A percentile compares a stretch with the other conserved stretches of the same genome.
Conservation (phyloP, 1,140 invertebrate genomes). For the Halyomorpha halys region DNA sequence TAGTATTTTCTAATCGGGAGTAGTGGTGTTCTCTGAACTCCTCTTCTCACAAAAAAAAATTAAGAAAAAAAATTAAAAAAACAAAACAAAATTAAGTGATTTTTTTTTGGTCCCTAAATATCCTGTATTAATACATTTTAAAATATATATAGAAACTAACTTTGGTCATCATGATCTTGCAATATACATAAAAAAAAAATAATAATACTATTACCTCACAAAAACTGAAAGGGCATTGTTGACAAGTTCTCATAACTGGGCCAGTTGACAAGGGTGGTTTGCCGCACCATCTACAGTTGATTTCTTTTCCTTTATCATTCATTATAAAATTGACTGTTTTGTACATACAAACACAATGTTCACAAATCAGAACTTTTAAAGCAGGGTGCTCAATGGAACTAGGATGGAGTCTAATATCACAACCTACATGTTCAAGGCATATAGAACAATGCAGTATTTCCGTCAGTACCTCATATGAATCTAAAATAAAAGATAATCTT, state of each 20-base stretch:
- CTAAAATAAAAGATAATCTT: conserved; percentile 16
- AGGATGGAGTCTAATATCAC: conserved; percentile 1
- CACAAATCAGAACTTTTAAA: conserved; percentile 23
- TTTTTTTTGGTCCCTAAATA: too few relatives aligned
- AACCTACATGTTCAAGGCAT: conserved; percentile 23
- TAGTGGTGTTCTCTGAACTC: too few relatives aligned
- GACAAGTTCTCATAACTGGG: conserved; percentile 1
- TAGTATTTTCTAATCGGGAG: too few relatives aligned
- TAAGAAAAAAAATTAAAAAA: too few relatives aligned
- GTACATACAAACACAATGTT: conserved; percentile 18
- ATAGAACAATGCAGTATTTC: conserved; percentile 24
- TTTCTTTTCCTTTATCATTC: conserved; percentile 14
- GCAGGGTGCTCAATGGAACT: conserved; percentile 20
- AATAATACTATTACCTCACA: conserved; percentile 22
- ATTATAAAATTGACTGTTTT: conserved; percentile 13
- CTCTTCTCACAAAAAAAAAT: too few relatives aligned
- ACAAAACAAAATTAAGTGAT: too few relatives aligned
- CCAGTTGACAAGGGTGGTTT: not conserved
- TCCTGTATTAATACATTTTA: too few relatives aligned
- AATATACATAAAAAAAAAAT: too few relatives aligned
- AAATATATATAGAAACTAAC: too few relatives aligned
- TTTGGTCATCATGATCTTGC: too few relatives aligned
- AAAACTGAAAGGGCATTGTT: conserved; percentile 26
- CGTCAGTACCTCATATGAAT: not conserved
- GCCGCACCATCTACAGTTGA: conserved; percentile 24